Percentiles rank a stretch among this genome's conserved stretches.
These are phyloP conservation scores for Microctonus brassicae DNA, from an alignment of 2,888 invertebrate species.

Conservation along the genomic window DNA sequence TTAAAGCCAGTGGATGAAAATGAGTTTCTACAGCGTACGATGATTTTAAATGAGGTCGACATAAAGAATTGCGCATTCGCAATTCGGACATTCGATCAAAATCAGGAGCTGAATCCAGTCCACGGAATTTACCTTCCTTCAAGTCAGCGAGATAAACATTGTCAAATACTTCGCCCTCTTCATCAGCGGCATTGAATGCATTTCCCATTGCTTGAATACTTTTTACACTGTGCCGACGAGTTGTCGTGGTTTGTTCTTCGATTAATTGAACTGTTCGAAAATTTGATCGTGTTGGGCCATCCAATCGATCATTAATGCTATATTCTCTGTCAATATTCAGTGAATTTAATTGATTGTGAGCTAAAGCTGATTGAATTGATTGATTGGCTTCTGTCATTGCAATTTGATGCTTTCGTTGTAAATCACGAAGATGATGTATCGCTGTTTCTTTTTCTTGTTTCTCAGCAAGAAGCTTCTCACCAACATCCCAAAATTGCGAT, in stretches of 20 bases:
- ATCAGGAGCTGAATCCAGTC: slow-evolving; percentile 63
- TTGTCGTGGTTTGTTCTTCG: slow-evolving; percentile 55
- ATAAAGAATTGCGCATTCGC: slow-evolving; percentile 84
- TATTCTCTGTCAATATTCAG: slow-evolving; percentile 55
- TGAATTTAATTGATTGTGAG: slow-evolving; percentile 35
- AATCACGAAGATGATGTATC: slow-evolving; percentile 61
- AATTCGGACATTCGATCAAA: slow-evolving; percentile 76
- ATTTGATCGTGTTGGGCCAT: slow-evolving; percentile 34
- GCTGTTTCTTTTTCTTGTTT: slow-evolving; percentile 74
- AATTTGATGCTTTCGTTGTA: slow-evolving; percentile 37
- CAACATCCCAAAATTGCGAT: slow-evolving; percentile 75
- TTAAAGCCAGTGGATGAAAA: slow-evolving; percentile 73
- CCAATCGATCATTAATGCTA: slow-evolving; percentile 41
- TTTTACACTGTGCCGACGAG: slow-evolving; percentile 58
- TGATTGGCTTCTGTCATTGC: slow-evolving; percentile 29
- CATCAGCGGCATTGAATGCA: slow-evolving; percentile 76
- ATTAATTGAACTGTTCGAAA: slow-evolving; percentile 48
- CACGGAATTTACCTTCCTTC: slow-evolving; percentile 72
- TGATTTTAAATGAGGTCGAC: slow-evolving; percentile 87
- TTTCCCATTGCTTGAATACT: slow-evolving; percentile 66
- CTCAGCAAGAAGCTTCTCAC: slow-evolving; percentile 74
- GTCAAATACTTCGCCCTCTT: slow-evolving; percentile 88
- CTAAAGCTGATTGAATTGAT: neutral
- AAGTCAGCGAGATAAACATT: slow-evolving; percentile 78
- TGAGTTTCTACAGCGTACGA: slow-evolving; percentile 88